Base-by-base conservation (phyloP, 2,797 vertebrate genomes). In the Lophius americanus region DNA sequence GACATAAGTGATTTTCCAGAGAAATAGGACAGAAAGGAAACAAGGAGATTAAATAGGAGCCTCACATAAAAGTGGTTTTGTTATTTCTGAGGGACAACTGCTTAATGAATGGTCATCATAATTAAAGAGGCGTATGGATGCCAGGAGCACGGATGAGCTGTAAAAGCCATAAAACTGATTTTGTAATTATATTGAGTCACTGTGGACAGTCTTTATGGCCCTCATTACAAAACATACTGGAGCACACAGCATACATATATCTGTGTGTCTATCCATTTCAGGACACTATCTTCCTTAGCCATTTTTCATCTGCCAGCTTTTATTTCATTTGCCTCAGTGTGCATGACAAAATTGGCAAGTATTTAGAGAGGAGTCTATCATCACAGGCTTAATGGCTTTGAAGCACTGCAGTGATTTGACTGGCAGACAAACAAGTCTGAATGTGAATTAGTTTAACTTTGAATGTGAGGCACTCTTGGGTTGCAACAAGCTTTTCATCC, bases 101-200 rank as follows among this genome's bases (percentile, higher is more conserved):
- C 76, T 87, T 86, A 88, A 88, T 91, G 88, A 90, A 89, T 83
- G 79, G 55, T 73, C 50, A 59, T 52, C 61, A 54, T 88, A 90
- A 93, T 92, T 91, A 92, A 91, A 92, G 89, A 92, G 86, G 83
- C 88, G 87, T 88, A 88, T 83, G 88, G 81, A 83, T 68, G 60
- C 70, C 61, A 51, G 76, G 64, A 81, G 77, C 79, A 62, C 83
- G 72, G 81, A 84, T 85, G 81, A 91, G 88, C 81, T 88, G 89
- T 93, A 89, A 92, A 87, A 86, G 59, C 79, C 73, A 89, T 91
- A 87, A 92, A 92, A 87, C 64, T 33, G 71, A 80, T 83, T 64
- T 69, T 53, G 51, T 92, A 87, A 92, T 92, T 89, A 90, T 84
- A 86, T 73, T 60, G 75, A 79, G 80, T 76, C 73, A 73, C 82